phyloP scores from a whole-genome alignment of 2,797 vertebrate species.

The Phalloptychus januarius region DNA sequence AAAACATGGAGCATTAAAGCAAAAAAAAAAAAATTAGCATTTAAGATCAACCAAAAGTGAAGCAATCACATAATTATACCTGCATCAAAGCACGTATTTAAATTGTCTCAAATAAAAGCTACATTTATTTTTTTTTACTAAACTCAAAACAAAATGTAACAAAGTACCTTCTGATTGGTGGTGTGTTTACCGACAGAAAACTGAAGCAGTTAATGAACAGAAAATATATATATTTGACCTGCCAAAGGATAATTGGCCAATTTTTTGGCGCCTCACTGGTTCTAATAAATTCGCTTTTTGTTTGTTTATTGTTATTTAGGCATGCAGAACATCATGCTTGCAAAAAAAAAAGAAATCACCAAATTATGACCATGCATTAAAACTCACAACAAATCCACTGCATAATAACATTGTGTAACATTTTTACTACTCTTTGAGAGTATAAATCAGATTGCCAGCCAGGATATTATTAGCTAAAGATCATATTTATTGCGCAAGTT shows the following conservation, averaged over 20 bases:
- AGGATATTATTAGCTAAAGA: neutral
- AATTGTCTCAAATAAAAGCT: neutral
- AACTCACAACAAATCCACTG: neutral
- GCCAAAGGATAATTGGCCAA: neutral
- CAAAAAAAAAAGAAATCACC: neutral
- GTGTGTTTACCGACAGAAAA: neutral
- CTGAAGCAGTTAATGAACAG: constrained; percentile 1
- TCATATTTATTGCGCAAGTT: neutral
- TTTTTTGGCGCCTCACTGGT: neutral
- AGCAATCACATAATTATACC: neutral
- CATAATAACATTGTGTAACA: neutral
- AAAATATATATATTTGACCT: neutral
- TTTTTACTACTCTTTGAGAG: neutral
- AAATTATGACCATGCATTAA: neutral
- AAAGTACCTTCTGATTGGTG: neutral
- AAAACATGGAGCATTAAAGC: neutral
- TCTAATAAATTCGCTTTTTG: neutral
- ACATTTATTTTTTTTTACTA: neutral
- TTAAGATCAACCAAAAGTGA: neutral
- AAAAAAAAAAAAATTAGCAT: neutral
- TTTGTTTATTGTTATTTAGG: neutral
- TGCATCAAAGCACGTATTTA: neutral
- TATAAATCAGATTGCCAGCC: neutral
- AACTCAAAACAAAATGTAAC: neutral
- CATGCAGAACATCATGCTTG: neutral